phyloP scores from a whole-genome alignment of 2,113 vertebrate species.

The Tyrannus savana region DNA sequence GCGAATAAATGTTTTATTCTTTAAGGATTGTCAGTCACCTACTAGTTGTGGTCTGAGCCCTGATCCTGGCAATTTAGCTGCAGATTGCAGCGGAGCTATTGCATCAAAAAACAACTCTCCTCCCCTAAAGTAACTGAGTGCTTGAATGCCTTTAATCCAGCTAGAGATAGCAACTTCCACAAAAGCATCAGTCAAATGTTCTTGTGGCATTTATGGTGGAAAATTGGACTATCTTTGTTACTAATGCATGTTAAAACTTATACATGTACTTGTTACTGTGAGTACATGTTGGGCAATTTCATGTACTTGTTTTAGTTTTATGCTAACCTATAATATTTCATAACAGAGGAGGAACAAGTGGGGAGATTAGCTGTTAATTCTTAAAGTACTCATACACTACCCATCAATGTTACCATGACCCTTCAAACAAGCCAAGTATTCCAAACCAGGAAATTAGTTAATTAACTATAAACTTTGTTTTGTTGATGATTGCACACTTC shows the following conservation, averaged over 20 bases:
- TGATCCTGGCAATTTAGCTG: not conserved
- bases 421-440: not conserved
- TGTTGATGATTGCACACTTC: not conserved
- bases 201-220: not conserved
- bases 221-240: not conserved
- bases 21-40: not conserved
- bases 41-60: not conserved
- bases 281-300: not conserved
- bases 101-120: not conserved
- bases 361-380: not conserved
- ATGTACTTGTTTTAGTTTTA: not conserved
- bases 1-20: not conserved
- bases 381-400: not conserved
- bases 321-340: not conserved
- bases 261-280: not conserved
- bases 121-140: not conserved
- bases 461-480: not conserved
- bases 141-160: not conserved
- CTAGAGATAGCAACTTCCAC: not conserved
- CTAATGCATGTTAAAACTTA: not conserved
- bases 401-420: not conserved
- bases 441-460: not conserved
- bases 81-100: not conserved
- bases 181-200: not conserved
- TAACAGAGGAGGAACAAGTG: not conserved